Evolutionary conservation across 2,113 vertebrate species (phyloP).

Genomic region (Atlantisia rogersi): DNA sequence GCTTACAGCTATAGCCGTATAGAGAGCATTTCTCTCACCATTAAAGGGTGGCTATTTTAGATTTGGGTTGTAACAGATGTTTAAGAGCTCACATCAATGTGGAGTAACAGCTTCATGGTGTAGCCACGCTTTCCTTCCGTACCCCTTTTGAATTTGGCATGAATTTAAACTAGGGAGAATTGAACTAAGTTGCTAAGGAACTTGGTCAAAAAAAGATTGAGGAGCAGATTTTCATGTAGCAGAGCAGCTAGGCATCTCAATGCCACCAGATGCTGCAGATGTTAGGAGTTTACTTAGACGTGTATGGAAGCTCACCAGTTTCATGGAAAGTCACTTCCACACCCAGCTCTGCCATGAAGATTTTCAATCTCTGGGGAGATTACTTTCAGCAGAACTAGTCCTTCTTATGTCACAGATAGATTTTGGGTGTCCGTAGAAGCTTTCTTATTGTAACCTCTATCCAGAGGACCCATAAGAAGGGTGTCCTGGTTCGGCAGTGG

Average conservation of each 20-base stretch:
- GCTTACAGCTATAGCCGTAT: neutral
- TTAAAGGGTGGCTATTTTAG: neutral
- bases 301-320: neutral
- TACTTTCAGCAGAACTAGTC: rapidly evolving
- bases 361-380: neutral
- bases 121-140: neutral
- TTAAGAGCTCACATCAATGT: neutral
- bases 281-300: neutral
- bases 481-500: neutral
- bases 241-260: neutral
- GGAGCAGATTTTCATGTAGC: neutral
- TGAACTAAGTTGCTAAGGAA: neutral
- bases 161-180: neutral
- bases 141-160: neutral
- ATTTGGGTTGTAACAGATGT: neutral
- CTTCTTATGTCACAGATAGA: rapidly evolving
- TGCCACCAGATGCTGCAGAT: neutral
- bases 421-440: neutral
- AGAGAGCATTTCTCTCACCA: neutral
- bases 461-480: neutral
- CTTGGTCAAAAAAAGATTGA: neutral
- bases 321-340: neutral
- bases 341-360: rapidly evolving
- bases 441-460: neutral
- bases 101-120: neutral